phyloP scores from a whole-genome alignment of 2,888 invertebrate species.

The Elegia similella region DNA sequence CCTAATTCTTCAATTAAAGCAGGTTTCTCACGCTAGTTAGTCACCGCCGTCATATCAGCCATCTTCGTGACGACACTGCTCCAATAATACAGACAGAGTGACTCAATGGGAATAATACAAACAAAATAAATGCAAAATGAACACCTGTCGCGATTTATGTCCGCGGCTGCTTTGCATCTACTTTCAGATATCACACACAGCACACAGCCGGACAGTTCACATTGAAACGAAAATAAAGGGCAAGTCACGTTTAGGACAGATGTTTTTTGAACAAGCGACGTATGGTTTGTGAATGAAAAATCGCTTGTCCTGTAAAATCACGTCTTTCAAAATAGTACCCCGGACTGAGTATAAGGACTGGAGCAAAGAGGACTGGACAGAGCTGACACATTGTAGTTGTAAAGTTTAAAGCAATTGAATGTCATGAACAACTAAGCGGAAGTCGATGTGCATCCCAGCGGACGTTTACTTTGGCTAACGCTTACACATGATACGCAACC shows the following conservation, averaged over 20 bases:
- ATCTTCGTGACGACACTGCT: neutral
- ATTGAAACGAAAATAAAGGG: neutral
- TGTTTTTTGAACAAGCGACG: neutral
- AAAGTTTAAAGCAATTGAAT: too few relatives aligned
- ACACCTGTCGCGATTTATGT: conserved; percentile 4
- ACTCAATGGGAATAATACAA: conserved; percentile 4
- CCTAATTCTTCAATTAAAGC: neutral
- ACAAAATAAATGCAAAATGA: neutral
- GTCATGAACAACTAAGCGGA: too few relatives aligned
- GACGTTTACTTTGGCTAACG: too few relatives aligned
- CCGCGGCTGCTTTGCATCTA: conserved; percentile 10
- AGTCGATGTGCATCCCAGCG: too few relatives aligned
- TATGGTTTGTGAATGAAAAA: too few relatives aligned
- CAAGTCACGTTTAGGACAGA: neutral
- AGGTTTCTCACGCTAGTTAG: neutral
- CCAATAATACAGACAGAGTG: neutral
- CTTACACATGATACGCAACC: too few relatives aligned
- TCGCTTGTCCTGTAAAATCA: too few relatives aligned
- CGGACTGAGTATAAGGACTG: too few relatives aligned
- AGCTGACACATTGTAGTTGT: too few relatives aligned
- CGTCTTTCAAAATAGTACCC: too few relatives aligned
- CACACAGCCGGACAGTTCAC: neutral
- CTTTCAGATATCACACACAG: neutral
- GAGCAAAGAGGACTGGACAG: too few relatives aligned
- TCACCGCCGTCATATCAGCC: neutral